These are phyloP conservation scores for Picus viridis DNA, from an alignment of 2,797 vertebrate species.

Conservation along the genomic window DNA sequence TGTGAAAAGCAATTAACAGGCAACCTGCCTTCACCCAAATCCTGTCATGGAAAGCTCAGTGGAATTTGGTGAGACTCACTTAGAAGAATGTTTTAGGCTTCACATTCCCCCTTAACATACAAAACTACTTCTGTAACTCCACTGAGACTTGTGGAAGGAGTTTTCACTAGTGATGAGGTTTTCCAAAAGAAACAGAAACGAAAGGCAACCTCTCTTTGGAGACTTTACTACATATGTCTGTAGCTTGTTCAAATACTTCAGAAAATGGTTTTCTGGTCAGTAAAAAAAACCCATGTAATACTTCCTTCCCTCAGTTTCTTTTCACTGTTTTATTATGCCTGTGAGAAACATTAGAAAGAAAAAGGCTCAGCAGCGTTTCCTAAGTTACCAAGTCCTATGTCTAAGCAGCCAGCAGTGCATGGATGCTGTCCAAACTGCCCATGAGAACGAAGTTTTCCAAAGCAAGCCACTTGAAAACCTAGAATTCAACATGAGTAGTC, in stretches of 20 bases:
- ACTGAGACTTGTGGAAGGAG: not conserved
- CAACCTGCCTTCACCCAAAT: not conserved
- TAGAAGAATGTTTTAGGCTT: not conserved
- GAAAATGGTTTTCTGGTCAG: not conserved
- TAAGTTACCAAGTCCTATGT: slow-evolving; percentile 74
- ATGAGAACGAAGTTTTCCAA: not conserved
- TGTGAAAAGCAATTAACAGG: not conserved
- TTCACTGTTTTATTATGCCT: slow-evolving; percentile 14
- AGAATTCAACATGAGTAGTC: not conserved
- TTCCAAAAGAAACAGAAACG: not conserved
- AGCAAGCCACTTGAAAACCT: not conserved
- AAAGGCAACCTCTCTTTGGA: not conserved
- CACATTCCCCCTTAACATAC: not conserved
- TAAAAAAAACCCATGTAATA: not conserved
- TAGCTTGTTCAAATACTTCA: not conserved
- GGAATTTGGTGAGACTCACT: not conserved
- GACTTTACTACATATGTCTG: not conserved
- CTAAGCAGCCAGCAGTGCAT: slow-evolving; percentile 76
- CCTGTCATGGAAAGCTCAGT: not conserved
- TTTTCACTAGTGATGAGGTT: not conserved
- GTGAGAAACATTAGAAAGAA: slow-evolving; percentile 33
- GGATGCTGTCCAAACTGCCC: slow-evolving; percentile 57
- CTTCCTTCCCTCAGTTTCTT: not conserved
- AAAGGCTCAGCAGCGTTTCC: slow-evolving; percentile 67
- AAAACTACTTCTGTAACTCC: not conserved